These are phyloP conservation scores for Ganaspis sp. DNA, from an alignment of 1,140 invertebrate species.

Conservation along the genomic window DNA sequence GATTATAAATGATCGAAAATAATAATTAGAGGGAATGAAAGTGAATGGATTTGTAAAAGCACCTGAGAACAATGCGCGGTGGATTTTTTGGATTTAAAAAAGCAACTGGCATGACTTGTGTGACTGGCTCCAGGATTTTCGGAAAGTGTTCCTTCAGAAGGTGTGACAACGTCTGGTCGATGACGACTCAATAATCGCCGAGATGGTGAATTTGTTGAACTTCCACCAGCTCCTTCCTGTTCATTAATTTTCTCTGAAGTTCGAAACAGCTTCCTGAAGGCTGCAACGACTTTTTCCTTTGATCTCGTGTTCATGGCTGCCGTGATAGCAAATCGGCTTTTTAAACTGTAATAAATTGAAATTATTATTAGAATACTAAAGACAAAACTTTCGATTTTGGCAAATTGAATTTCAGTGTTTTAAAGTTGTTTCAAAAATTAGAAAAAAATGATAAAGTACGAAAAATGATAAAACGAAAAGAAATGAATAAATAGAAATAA, in stretches of 20 bases:
- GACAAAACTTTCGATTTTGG: too few relatives aligned
- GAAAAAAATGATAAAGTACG: too few relatives aligned
- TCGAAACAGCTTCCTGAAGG: constrained; percentile 85
- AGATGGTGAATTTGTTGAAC: constrained; percentile 78
- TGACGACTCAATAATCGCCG: constrained; percentile 77
- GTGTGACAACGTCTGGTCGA: constrained; percentile 80
- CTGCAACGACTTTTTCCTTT: constrained; percentile 84
- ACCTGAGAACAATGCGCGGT: constrained; percentile 54
- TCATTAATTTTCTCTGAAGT: constrained; percentile 80
- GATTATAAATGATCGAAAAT: too few relatives aligned
- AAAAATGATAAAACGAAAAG: too few relatives aligned
- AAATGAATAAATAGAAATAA: too few relatives aligned
- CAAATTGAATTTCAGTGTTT: too few relatives aligned
- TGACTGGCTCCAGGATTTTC: constrained; percentile 76
- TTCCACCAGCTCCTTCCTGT: constrained; percentile 76
- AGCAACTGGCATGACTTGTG: constrained; percentile 54
- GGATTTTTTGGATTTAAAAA: constrained; percentile 70
- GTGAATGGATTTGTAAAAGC: not conserved
- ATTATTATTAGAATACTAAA: not conserved
- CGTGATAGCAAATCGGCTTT: not conserved
- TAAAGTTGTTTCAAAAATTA: too few relatives aligned
- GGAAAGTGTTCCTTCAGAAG: constrained; percentile 78
- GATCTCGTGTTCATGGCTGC: constrained; percentile 82
- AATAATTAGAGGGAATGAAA: not conserved
- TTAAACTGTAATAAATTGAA: constrained; percentile 35